Conservation (phyloP, 2,888 invertebrate genomes). For the Cetonia aurata region DNA sequence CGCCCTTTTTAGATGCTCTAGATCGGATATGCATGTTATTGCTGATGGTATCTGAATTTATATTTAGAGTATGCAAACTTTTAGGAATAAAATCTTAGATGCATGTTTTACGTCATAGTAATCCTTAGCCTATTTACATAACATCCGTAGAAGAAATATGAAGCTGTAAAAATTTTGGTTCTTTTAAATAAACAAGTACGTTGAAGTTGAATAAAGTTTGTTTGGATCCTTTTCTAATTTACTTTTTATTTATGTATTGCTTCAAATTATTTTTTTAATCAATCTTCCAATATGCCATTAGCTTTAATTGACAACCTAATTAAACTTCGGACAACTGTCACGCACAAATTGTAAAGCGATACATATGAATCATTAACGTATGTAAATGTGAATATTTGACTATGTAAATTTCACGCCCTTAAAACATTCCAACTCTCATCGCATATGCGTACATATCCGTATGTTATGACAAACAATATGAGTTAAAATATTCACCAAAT, state of each 20-base stretch:
- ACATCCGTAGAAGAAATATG: no score
- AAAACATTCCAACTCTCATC: background rate
- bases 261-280: background rate
- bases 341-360: slow-evolving; percentile 2
- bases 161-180: no score
- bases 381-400: slow-evolving; percentile 5
- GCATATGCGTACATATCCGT: background rate
- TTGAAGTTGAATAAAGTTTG: no score
- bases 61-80: slow-evolving; percentile 10
- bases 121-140: no score
- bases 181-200: no score
- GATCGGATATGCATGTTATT: slow-evolving; percentile 12
- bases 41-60: slow-evolving; percentile 25
- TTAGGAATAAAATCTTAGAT: slow-evolving; percentile 3
- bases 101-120: no score
- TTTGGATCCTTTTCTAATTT: no score
- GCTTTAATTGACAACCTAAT: background rate
- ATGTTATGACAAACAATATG: slow-evolving; percentile 12
- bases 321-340: background rate
- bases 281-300: no score
- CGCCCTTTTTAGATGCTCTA: slow-evolving; percentile 14
- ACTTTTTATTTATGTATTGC: no score
- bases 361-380: slow-evolving; percentile 7
- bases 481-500: slow-evolving; percentile 19
- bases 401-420: background rate